These are phyloP conservation scores for Halcyon chelicuti DNA, from an alignment of 2,797 vertebrate species.

Conservation along the genomic window DNA sequence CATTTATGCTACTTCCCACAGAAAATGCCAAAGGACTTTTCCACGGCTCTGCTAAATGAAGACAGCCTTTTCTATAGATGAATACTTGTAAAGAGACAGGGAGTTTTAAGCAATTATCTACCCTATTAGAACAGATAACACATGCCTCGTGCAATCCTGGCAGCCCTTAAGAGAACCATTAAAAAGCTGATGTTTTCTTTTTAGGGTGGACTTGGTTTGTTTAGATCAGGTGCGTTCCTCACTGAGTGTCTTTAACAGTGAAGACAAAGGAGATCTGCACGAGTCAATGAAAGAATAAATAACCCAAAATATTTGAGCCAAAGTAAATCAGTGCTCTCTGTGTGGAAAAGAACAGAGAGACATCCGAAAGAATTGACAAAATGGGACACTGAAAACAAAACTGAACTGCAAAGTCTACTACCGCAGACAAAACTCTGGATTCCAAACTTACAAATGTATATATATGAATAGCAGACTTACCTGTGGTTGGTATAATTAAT, in stretches of 20 bases:
- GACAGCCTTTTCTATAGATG: background rate
- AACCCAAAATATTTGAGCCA: background rate
- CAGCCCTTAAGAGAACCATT: background rate
- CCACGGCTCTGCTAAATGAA: background rate
- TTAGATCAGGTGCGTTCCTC: background rate
- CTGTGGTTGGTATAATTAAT: background rate
- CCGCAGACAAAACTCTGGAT: background rate
- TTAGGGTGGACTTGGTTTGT: background rate
- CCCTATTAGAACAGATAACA: background rate
- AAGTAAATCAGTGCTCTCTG: background rate
- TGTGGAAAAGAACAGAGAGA: background rate
- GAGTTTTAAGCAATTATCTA: background rate
- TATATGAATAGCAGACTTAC: background rate
- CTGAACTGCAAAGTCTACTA: background rate
- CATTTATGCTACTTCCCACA: background rate
- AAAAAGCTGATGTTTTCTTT: background rate
- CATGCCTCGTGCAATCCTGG: background rate
- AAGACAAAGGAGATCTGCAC: background rate
- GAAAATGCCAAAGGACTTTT: conserved; percentile 23
- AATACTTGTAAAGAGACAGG: background rate
- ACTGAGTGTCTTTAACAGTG: background rate
- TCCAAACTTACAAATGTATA: background rate
- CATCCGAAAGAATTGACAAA: background rate
- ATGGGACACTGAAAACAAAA: background rate
- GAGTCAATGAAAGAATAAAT: background rate